A percentile compares a stretch with the other conserved stretches of the same genome.
These are phyloP conservation scores for Theristicus caerulescens DNA, from an alignment of 2,113 vertebrate genomes.

Conservation along the genomic window DNA sequence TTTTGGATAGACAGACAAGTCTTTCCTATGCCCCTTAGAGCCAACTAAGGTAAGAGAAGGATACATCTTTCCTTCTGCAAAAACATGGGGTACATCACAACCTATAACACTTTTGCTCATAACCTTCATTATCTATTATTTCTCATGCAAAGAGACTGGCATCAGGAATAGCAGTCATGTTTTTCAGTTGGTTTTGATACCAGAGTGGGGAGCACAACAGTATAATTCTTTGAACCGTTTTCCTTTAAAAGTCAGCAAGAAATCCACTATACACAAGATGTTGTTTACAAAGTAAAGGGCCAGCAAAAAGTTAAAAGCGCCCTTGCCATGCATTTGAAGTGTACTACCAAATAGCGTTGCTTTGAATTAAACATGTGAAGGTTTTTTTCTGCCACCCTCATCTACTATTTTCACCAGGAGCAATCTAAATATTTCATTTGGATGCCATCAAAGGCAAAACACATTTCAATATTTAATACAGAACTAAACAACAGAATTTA, in stretches of 20 bases:
- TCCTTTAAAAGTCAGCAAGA: background rate
- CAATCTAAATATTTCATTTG: constrained; percentile 11
- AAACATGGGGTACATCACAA: background rate
- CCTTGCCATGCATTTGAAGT: background rate
- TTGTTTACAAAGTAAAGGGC: background rate
- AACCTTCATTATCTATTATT: background rate
- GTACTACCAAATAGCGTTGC: background rate
- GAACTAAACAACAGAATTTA: background rate
- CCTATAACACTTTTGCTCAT: background rate
- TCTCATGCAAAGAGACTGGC: background rate
- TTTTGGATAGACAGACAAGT: constrained; percentile 45
- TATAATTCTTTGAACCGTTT: background rate
- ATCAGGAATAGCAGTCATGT: background rate
- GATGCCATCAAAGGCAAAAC: constrained; percentile 8
- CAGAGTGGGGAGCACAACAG: background rate
- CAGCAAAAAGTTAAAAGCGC: background rate
- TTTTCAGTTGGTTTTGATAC: background rate
- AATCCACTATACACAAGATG: background rate
- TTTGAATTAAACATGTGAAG: background rate
- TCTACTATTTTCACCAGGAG: constrained; percentile 37
- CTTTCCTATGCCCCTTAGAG: constrained; percentile 12
- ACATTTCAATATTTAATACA: background rate
- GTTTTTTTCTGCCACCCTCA: constrained; percentile 24
- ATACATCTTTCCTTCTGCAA: constrained; percentile 1
- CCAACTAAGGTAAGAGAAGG: constrained; percentile 1